Evolutionary conservation across 2,113 vertebrate genomes (phyloP).

Genomic region (Ibidorhyncha struthersii): DNA sequence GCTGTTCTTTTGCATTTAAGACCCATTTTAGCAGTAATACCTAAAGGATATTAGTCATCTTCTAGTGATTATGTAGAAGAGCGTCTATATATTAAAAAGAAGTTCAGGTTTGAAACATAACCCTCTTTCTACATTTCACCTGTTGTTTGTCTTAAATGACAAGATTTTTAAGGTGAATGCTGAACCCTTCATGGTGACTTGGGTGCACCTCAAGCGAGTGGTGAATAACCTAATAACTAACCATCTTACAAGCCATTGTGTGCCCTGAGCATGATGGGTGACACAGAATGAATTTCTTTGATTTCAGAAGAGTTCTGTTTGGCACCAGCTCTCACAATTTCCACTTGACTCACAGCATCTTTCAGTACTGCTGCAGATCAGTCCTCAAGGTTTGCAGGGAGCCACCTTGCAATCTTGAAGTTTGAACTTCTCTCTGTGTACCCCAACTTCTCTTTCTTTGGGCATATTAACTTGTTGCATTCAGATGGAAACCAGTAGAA

Average conservation of each 20-base stretch:
- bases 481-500: background rate
- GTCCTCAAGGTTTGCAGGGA: background rate
- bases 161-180: background rate
- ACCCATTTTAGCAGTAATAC: constrained; percentile 15
- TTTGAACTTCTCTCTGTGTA: background rate
- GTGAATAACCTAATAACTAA: background rate
- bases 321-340: background rate
- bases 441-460: background rate
- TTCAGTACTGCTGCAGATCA: background rate
- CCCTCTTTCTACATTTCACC: background rate
- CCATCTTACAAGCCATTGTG: background rate
- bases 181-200: background rate
- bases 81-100: background rate
- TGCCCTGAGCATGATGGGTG: background rate
- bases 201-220: background rate
- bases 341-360: background rate
- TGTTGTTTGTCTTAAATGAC: background rate
- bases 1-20: constrained; percentile 41
- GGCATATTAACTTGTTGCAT: background rate
- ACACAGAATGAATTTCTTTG: background rate
- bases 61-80: background rate
- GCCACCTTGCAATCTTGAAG: background rate
- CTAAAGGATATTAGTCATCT: constrained; percentile 54
- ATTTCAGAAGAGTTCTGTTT: background rate
- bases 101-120: background rate